Base-by-base conservation (phyloP, 1,140 invertebrate genomes). In the Sarcophaga bullata region DNA sequence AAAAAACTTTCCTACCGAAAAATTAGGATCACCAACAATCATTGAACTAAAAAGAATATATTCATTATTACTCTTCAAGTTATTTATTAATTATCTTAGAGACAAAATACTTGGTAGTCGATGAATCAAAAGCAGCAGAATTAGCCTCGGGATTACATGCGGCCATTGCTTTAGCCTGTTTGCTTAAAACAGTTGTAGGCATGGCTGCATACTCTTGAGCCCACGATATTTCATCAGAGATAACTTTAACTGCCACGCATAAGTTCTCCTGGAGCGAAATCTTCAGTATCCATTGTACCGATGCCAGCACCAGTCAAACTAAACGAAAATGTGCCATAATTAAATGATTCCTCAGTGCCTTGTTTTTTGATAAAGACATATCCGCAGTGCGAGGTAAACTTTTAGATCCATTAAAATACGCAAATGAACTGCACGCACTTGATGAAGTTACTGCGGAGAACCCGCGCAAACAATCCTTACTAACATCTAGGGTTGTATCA, bases 1-100 rank as follows among this genome's bases (percentile, higher is more conserved):
- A 11, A 90, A 90, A 73, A 89, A 90, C 10, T 83, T 86, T 19
- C 88, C 88, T 82, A 90, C 50, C 7, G 88, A 90, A 68, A 90
- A 90, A 82, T 90, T 84, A 0, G 88, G 85, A 85, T 90, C 87
- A 4, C 84, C 84, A 0, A 83, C 85, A 80, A 87, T 83, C 11
- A 88, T 62, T 0, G 88, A 89, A 49, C 88, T 89, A 10, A 13
- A 82, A 19, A 75, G 8, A 52, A 13, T 52, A 37, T 25, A 25
- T 52, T 47, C 5, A 48, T n/a, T n/a, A 37, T 19, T n/a, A 3
- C 10, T 17, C 10, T 75, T 15, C 73, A 75, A 75, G 25, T 75
- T n/a, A 75, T n/a, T 13, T 58, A 58, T 47, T 48, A 68, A 58
- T 52, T 3, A 49, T 17, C 72, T 13, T 72, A n/a, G 9, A 68